Evolutionary conservation across 2,888 invertebrate genomes (phyloP).

Genomic region (Dicroscelio sp.): DNA sequence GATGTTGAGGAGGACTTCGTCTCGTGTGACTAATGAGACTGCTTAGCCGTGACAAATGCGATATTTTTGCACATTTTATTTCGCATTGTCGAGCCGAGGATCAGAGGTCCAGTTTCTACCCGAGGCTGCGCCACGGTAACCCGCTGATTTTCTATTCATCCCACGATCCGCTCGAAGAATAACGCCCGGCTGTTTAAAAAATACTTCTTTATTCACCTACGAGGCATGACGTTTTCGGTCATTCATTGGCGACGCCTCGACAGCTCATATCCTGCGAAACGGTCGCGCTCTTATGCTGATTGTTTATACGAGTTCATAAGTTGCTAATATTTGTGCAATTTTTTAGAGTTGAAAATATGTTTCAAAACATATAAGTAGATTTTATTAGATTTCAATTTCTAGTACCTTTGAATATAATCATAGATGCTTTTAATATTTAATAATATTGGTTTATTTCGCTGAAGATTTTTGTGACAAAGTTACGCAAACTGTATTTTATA

Average conservation of each 20-base stretch:
- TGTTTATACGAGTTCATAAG: conserved; percentile 34
- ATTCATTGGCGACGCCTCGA: conserved; percentile 70
- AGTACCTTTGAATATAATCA: no score
- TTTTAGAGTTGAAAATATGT: no score
- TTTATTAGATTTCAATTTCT: no score
- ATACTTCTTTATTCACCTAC: conserved; percentile 76
- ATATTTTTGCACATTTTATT: conserved; percentile 79
- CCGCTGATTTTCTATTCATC: conserved; percentile 84
- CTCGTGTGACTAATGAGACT: conserved; percentile 84
- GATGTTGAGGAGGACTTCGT: conserved; percentile 74
- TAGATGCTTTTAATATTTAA: no score
- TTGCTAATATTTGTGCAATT: neutral
- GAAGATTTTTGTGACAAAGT: no score
- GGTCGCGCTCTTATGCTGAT: neutral
- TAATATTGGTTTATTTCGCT: no score
- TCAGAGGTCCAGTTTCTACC: conserved; percentile 83
- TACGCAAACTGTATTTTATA: no score
- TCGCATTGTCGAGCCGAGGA: conserved; percentile 71
- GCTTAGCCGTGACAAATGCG: conserved; percentile 84
- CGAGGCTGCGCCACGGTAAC: conserved; percentile 77
- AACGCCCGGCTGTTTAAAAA: conserved; percentile 78
- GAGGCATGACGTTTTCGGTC: conserved; percentile 75
- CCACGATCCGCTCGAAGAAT: conserved; percentile 74
- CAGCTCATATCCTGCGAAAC: conserved; percentile 46
- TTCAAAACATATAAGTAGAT: no score